These are phyloP conservation scores for Drosophila aff. DNA, from an alignment of 1,140 invertebrate genomes.

Conservation along the genomic window DNA sequence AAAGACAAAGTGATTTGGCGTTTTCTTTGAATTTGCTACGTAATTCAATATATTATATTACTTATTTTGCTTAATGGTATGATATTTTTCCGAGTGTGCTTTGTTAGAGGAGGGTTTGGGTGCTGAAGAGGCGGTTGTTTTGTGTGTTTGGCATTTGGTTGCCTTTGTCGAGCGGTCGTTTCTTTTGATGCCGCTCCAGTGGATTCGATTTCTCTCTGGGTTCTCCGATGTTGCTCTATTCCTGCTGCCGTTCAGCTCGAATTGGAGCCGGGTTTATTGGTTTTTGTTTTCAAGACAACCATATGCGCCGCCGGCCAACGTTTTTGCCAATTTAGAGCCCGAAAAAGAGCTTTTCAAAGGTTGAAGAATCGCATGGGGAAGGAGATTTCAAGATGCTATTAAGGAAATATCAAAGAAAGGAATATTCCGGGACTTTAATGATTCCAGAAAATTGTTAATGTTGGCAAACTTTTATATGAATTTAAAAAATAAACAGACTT, in stretches of 20 bases:
- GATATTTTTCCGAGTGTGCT: conserved; percentile 11
- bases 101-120: neutral
- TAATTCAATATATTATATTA: too few relatives aligned
- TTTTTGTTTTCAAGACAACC: conserved; percentile 61
- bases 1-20: too few relatives aligned
- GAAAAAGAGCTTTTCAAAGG: neutral
- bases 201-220: conserved; percentile 60
- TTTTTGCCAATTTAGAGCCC: conserved; percentile 34
- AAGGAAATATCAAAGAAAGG: neutral
- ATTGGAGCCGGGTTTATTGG: conserved; percentile 63
- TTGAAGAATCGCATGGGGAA: conserved; percentile 19
- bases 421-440: neutral
- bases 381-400: neutral
- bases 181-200: conserved; percentile 66
- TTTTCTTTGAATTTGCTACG: neutral
- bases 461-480: neutral
- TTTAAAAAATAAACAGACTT: neutral
- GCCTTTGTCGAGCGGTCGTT: conserved; percentile 58
- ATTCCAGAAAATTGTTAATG: neutral
- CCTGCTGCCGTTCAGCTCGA: conserved; percentile 31
- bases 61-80: neutral
- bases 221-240: conserved; percentile 25
- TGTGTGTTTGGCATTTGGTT: conserved; percentile 70
- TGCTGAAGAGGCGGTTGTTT: conserved; percentile 25
- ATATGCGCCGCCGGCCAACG: conserved; percentile 34